These are phyloP conservation scores for Neogale vison DNA, from an alignment of 2,113 vertebrate genomes.

Conservation along the genomic window DNA sequence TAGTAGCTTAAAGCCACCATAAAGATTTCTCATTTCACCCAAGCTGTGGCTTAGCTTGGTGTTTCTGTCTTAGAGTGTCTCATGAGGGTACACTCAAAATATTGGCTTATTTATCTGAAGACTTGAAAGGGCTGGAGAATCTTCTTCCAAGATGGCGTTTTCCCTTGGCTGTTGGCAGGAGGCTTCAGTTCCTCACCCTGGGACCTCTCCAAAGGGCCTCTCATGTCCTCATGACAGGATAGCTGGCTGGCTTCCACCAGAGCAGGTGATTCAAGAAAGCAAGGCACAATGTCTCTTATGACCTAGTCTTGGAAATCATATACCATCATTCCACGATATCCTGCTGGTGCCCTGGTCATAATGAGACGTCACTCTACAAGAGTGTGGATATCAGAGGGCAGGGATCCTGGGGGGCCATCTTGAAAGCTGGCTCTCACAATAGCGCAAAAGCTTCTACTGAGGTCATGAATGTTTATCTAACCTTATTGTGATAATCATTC, in stretches of 20 bases:
- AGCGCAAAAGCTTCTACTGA: background rate
- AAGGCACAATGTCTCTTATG: background rate
- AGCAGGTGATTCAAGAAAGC: too few relatives aligned
- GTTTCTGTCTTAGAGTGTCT: background rate
- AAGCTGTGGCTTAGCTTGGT: background rate
- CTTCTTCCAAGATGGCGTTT: background rate
- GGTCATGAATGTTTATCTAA: background rate
- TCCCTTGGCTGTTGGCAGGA: background rate
- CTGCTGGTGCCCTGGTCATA: background rate
- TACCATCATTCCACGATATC: background rate
- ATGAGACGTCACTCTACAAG: background rate
- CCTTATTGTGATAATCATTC: background rate
- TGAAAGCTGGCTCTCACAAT: background rate
- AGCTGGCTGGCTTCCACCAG: background rate
- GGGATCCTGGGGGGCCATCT: too few relatives aligned
- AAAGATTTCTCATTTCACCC: background rate
- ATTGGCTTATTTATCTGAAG: background rate
- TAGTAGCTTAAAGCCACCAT: background rate
- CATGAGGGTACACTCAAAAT: background rate
- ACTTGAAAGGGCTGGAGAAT: background rate
- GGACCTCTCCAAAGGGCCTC: background rate
- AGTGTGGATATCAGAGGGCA: background rate
- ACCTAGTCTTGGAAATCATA: background rate
- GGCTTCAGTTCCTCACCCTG: background rate
- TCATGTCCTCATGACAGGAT: background rate